A percentile compares a stretch with the other conserved stretches of the same genome.
phyloP scores from a whole-genome alignment of 2,113 vertebrate species.

The Larimichthys crocea region DNA sequence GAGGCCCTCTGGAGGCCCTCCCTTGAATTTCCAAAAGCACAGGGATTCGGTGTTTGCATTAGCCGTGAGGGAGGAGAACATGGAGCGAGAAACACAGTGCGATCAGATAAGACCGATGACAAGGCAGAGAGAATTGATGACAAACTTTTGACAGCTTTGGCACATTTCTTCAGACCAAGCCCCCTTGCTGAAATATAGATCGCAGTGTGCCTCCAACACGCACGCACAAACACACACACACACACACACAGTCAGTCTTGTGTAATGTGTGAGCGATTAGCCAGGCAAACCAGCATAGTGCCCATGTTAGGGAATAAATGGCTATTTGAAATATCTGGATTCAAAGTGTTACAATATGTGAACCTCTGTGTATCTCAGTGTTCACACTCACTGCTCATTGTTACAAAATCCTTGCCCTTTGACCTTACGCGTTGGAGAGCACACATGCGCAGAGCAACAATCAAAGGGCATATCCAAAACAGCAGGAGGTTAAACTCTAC shows the following conservation, averaged over 20 bases:
- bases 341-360: not conserved
- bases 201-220: slow-evolving; percentile 77
- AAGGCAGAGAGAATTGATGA: slow-evolving; percentile 87
- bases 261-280: slow-evolving; percentile 55
- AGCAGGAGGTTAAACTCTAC: slow-evolving; percentile 30
- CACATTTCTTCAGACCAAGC: slow-evolving; percentile 81
- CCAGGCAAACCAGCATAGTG: slow-evolving; percentile 15
- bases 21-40: slow-evolving; percentile 43
- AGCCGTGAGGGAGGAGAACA: slow-evolving; percentile 66
- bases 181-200: slow-evolving; percentile 87
- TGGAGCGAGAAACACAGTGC: slow-evolving; percentile 72
- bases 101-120: slow-evolving; percentile 88
- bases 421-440: slow-evolving; percentile 45
- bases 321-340: slow-evolving; percentile 10
- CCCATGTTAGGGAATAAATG: slow-evolving; percentile 26
- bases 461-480: slow-evolving; percentile 56
- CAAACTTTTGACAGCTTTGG: slow-evolving; percentile 86
- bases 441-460: slow-evolving; percentile 44
- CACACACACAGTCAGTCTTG: slow-evolving; percentile 23
- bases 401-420: slow-evolving; percentile 63
- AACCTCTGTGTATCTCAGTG: slow-evolving; percentile 18
- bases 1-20: slow-evolving; percentile 48
- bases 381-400: slow-evolving; percentile 30
- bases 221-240: slow-evolving; percentile 48
- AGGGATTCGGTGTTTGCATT: slow-evolving; percentile 68